Conservation (phyloP, 1,140 invertebrate species). For the Schlechtendalia chinensis region DNA sequence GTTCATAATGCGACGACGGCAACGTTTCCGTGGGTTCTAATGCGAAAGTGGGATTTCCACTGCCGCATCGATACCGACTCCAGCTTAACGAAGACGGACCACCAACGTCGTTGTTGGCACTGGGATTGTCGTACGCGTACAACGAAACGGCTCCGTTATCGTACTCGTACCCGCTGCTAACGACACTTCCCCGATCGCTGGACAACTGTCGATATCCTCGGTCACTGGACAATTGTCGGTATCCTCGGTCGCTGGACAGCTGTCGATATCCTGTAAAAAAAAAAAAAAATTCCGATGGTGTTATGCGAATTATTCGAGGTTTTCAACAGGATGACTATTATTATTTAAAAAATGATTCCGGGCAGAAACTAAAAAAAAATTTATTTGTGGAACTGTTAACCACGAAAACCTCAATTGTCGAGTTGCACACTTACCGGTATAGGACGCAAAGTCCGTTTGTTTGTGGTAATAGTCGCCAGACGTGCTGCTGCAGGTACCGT, state of each 20-base stretch:
- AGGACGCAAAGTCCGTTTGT: background rate
- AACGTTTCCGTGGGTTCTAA: background rate
- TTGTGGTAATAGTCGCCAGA: background rate
- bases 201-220: slow-evolving; percentile 30
- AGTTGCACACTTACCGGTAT: background rate
- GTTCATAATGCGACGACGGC: background rate
- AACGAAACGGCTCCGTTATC: slow-evolving; percentile 50
- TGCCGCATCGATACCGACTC: background rate
- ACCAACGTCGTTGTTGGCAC: slow-evolving; percentile 53
- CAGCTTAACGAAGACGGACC: background rate
- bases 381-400: too few species aligned
- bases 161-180: background rate
- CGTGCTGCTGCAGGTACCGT: background rate
- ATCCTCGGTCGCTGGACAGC: too few species aligned
- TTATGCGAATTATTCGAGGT: too few species aligned
- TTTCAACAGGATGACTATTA: too few species aligned
- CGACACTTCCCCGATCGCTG: background rate
- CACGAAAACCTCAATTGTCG: too few species aligned
- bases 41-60: slow-evolving; percentile 24
- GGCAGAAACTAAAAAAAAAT: too few species aligned
- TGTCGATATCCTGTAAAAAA: too few species aligned
- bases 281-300: too few species aligned
- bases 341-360: too few species aligned
- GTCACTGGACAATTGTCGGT: too few species aligned
- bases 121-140: slow-evolving; percentile 65